Base-by-base conservation (phyloP, 1,140 invertebrate species). In the Phortica variegata region DNA sequence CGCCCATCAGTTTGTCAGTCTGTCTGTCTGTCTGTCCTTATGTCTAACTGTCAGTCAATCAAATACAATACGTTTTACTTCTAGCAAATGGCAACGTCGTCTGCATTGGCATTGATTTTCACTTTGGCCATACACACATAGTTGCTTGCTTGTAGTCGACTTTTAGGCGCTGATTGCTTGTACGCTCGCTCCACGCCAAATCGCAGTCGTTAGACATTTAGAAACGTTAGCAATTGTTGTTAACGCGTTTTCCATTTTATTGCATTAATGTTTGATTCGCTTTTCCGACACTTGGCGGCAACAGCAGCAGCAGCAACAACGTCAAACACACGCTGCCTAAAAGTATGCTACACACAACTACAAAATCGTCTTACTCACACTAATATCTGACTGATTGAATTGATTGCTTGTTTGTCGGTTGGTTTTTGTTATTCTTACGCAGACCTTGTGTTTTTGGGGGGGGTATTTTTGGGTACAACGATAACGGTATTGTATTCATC, bases 241-340 rank as follows among this genome's bases (percentile, higher is more conserved):
- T 62, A 62, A 62, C 60, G 60, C 60, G 60, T 62, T 62, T 62
- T 62, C 60, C 60, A 62, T 62, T 62, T 62, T 62, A 62, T 62
- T 62, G 60, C 60, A 62, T 62, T 62, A 62, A 62, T 62, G 60
- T 62, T 62, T 62, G 60, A 62, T 62, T 62, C 58, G 60, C 52
- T 62, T 62, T 61, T 62, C 44, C 31, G 51, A 46, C 56, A 49
- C 55, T 48, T 12, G 29, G 7, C 12, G 29, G 7, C 29, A 31
- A 47, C 29, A 29, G 17, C 1, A 2, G 38, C 23, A 4, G 2
- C 16, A 31, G 3, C 8, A 7, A 2, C 1, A 10, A 6, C 1
- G 13, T 37, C 19, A 34, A 16, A 37, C 18, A 40, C 36, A 20
- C 13, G 40, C 32, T 29, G 39, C 34, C 49, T 51, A n/a, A n/a